These are phyloP conservation scores for Mesitornis unicolor DNA, from an alignment of 2,113 vertebrate genomes.

Conservation along the genomic window DNA sequence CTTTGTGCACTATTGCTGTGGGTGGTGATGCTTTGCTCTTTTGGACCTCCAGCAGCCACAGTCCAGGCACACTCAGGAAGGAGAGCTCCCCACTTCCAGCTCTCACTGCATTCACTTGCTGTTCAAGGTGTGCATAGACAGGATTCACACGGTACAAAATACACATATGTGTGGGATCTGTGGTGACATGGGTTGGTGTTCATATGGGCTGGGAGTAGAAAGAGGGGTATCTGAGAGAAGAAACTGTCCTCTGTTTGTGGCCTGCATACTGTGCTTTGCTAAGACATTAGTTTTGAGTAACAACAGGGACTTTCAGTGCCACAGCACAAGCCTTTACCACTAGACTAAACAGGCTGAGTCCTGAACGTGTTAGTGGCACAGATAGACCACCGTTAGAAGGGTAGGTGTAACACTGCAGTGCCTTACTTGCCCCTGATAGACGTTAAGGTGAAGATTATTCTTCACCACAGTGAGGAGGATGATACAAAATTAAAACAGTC, in stretches of 20 bases:
- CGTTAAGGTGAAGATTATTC: neutral
- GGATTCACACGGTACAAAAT: rapidly evolving
- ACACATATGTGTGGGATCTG: rapidly evolving
- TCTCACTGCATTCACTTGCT: neutral
- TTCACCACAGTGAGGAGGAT: neutral
- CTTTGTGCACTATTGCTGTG: neutral
- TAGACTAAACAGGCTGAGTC: neutral
- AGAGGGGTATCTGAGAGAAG: neutral
- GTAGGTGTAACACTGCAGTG: neutral
- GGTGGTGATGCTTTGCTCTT: neutral
- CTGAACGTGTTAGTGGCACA: neutral
- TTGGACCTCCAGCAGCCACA: neutral
- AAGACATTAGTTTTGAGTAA: neutral
- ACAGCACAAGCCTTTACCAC: neutral
- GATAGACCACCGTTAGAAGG: neutral
- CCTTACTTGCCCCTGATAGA: neutral
- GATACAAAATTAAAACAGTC: neutral
- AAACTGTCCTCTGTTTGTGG: neutral
- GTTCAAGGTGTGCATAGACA: neutral
- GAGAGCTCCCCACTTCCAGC: neutral
- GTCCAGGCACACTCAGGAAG: neutral
- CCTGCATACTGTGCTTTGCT: neutral
- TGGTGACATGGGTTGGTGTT: neutral
- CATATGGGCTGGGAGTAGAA: rapidly evolving
- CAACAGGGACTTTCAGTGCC: neutral